Base-by-base conservation (phyloP, 2,113 vertebrate genomes). In the Hippotragus niger region DNA sequence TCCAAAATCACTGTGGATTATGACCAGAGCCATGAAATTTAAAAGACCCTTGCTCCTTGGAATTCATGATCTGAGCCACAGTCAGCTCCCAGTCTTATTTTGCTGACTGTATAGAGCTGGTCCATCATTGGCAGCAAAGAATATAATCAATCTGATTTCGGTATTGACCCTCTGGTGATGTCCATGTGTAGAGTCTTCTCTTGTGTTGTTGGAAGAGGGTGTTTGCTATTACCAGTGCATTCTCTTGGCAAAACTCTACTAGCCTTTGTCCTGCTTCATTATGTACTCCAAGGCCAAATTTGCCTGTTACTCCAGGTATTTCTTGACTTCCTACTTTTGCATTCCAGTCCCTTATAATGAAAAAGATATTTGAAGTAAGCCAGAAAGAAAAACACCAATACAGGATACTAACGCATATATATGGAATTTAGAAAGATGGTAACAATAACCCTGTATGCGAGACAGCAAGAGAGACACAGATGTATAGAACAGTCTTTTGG, bases 361-460 rank as follows among this genome's bases (percentile, higher is more conserved):
- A 71, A 71, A 71, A n/a, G 17, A 71, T 21, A 71, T 71, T 10
- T 36, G 27, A 60, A 29, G 27, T 60, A 29, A 60, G 5, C 58
- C 58, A 60, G 58, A 31, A 60, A 60, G 27, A 3, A 60, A 60
- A 60, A 60, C 58, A 60, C 58, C 58, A 60, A 60, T 60, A 29
- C 23, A 60, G 58, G 6, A 31, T 14, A 60, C 58, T 29, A 14
- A 31, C 0, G 0, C 12, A 60, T 29, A 60, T 29, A 60, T 60
- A 29, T 60, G 58, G 58, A 60, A 60, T 29, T 60, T 60, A 60
- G 58, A 60, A 60, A 29, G 5, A 60, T 29, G 27, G 58, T 60
- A 60, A 60, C 0, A 5, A 60, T 29, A 29, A 60, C 0, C 58
- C 27, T 29, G 12, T 29, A 60, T 29, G 12, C 0, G 0, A 60